These are phyloP conservation scores for Solenodon paradoxus DNA, from an alignment of 2,113 vertebrate genomes.

Conservation along the genomic window DNA sequence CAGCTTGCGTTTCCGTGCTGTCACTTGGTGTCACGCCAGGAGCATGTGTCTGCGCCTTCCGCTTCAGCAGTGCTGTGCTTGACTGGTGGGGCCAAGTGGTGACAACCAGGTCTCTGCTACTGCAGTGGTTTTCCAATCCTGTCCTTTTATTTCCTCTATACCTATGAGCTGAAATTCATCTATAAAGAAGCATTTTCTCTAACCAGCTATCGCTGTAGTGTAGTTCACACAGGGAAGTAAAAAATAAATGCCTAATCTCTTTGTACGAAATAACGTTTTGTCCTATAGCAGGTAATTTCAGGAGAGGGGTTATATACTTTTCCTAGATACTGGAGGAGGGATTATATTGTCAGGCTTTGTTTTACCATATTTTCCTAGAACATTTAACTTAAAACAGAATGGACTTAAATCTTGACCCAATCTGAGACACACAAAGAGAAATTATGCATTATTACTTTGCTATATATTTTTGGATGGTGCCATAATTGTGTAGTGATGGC, in stretches of 20 bases:
- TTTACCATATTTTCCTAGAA: neutral
- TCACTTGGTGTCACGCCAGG: rapidly evolving
- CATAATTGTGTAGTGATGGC: neutral
- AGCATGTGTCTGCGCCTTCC: rapidly evolving
- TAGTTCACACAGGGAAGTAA: neutral
- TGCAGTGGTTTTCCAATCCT: neutral
- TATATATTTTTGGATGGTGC: neutral
- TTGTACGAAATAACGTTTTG: neutral
- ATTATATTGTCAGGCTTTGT: neutral
- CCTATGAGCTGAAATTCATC: neutral
- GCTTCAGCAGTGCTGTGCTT: neutral
- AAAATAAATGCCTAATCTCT: slow-evolving; percentile 1
- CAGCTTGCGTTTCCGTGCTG: neutral
- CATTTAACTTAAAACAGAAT: neutral
- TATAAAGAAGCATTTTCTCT: neutral
- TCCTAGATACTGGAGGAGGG: neutral
- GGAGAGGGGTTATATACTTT: neutral
- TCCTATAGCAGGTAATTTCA: neutral
- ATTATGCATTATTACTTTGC: neutral
- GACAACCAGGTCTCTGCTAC: neutral
- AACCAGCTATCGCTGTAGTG: neutral
- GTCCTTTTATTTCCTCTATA: neutral
- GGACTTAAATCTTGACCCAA: neutral
- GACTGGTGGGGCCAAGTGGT: neutral
- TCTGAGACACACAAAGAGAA: neutral